A percentile compares a stretch with the other conserved stretches of the same genome.
Evolutionary conservation across 2,888 invertebrate species (phyloP).

Genomic region (Dryocosmus kuriphilus): DNA sequence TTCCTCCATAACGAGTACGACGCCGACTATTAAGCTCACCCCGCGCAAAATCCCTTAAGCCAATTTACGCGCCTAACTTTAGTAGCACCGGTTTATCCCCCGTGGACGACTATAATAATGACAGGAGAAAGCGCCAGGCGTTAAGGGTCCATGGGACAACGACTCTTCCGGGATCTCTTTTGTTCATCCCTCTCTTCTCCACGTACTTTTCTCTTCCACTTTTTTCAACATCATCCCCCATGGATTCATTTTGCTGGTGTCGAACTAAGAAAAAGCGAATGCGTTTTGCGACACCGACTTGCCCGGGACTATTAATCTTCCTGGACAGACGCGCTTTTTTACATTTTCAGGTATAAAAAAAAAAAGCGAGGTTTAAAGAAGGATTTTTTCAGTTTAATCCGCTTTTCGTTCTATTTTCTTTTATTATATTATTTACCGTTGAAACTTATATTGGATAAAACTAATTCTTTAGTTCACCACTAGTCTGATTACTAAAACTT

Average conservation of each 20-base stretch:
- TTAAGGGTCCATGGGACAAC: slow-evolving; percentile 34
- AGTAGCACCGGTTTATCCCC: slow-evolving; percentile 55
- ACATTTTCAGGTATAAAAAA: not conserved
- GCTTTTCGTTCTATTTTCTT: not conserved
- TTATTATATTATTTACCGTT: not conserved
- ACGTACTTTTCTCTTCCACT: not conserved
- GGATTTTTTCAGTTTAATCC: not conserved
- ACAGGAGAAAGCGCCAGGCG: slow-evolving; percentile 39
- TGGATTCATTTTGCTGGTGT: slow-evolving; percentile 5
- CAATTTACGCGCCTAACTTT: slow-evolving; percentile 73
- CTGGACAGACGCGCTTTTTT: not conserved
- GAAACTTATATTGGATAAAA: not conserved
- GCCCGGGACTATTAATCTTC: slow-evolving; percentile 16
- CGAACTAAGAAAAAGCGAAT: slow-evolving; percentile 8
- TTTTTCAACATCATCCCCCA: slow-evolving; percentile 6
- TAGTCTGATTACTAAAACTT: no score
- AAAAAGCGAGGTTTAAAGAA: not conserved
- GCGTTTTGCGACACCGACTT: not conserved
- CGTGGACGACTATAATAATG: slow-evolving; percentile 47
- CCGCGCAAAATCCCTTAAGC: slow-evolving; percentile 74
- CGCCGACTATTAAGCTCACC: slow-evolving; percentile 64
- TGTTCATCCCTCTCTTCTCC: slow-evolving; percentile 2
- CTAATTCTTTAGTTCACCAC: not conserved
- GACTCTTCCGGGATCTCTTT: slow-evolving; percentile 23
- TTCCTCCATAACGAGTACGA: not conserved